Base-by-base conservation (phyloP, 2,797 vertebrate species). In the Pyrocephalus nanus region DNA sequence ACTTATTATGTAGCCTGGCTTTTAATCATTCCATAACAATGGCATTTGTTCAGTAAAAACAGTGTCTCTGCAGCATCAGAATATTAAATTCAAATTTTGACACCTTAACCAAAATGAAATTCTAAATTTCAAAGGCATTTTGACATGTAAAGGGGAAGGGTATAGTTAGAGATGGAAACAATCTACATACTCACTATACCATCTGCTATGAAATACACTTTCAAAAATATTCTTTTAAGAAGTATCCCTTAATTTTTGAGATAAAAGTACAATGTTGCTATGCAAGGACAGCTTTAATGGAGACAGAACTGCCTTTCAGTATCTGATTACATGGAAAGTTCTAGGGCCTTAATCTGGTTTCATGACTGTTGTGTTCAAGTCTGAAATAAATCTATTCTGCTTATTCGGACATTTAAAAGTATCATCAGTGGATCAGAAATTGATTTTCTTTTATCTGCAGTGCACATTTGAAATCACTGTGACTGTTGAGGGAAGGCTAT, bases 201-300 rank as follows among this genome's bases (percentile, higher is more conserved):
- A n/a, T 50, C 42, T 79, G 38, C 71, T 93, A 57, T 3, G 38
- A 87, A 91, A 71, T 57, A 69, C 22, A 36, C 70, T 53, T 91
- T 93, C 25, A 8, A 82, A 93, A 87, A 79, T 48, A 85, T n/a
- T 76, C 14, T 85, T 74, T 86, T 87, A 1, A 3, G 65, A 84
- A 86, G 22, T 65, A 34, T 81, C 58, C 88, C 70, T 90, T 90
- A 50, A 86, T 88, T 96, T 90, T 87, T 92, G 70, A 94, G 87
- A 93, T 88, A 70, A 86, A 95, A 93, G 73, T 90, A 73, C 83
- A 55, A 2, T 92, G 89, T 88, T 89, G 75, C 38, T 58, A 13
- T 75, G 62, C 95, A 94, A 91, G 84, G 92, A 95, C 92, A 96
- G 51, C 65, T 74, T 94, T 96, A 94, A 88, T 91, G 91, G 85